Evolutionary conservation across 1,140 invertebrate genomes (phyloP).

Genomic region (Kradibia gibbosae): DNA sequence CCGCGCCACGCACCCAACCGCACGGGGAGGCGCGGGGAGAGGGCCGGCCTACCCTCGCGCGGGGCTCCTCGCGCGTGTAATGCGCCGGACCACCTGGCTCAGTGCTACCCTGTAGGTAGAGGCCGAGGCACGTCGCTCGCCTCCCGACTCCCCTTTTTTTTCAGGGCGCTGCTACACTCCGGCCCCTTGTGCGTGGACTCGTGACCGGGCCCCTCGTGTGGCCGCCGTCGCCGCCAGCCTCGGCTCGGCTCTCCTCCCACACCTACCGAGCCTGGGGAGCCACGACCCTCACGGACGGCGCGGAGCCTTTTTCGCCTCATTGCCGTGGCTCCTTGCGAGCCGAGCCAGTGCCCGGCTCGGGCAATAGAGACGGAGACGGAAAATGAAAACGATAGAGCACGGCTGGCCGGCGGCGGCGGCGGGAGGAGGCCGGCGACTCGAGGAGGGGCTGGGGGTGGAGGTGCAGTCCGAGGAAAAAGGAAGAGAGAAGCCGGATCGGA

Average conservation of each 20-base stretch:
- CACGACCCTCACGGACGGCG: too few relatives aligned
- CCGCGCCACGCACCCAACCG: too few relatives aligned
- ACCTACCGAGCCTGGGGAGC: too few relatives aligned
- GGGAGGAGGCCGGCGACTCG: neutral
- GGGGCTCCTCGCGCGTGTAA: constrained; percentile 33
- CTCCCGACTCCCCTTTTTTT: constrained; percentile 27
- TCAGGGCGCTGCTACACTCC: constrained; percentile 44
- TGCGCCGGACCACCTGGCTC: constrained; percentile 48
- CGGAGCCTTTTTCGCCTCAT: constrained; percentile 2
- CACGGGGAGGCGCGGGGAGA: too few relatives aligned
- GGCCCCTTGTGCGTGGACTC: constrained; percentile 54
- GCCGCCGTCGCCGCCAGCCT: too few relatives aligned
- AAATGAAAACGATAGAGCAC: neutral
- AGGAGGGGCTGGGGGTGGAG: neutral
- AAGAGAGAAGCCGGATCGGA: constrained; percentile 22
- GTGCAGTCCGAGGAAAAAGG: neutral
- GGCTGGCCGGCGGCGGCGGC: neutral
- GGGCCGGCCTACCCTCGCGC: too few relatives aligned
- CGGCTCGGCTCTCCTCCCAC: too few relatives aligned
- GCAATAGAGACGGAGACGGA: neutral
- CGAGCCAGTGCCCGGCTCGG: neutral
- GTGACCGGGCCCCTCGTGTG: constrained; percentile 48
- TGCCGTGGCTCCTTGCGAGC: neutral
- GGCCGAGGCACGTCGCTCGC: constrained; percentile 37
- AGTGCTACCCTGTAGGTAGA: constrained; percentile 52